Evolutionary conservation across 2,113 vertebrate species (phyloP).

Genomic region (Empidonax alnorum): DNA sequence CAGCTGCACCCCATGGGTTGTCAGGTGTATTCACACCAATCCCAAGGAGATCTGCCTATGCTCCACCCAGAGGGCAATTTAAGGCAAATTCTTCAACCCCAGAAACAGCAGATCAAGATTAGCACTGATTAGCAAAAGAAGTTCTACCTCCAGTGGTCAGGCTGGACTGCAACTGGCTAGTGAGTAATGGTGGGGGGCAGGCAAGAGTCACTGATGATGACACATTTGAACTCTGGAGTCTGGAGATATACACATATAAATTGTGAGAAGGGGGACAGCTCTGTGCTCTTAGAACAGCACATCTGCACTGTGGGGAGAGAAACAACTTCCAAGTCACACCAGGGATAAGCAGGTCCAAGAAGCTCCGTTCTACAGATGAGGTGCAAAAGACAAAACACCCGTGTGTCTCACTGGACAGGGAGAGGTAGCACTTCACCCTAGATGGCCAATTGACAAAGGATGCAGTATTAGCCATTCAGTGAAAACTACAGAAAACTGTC

Average conservation of each 20-base stretch:
- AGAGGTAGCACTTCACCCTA: not conserved
- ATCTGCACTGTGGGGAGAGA: not conserved
- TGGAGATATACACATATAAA: not conserved
- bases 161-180: not conserved
- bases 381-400: not conserved
- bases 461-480: not conserved
- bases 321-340: not conserved
- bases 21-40: not conserved
- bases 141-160: not conserved
- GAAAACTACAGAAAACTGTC: not conserved
- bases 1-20: not conserved
- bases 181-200: not conserved
- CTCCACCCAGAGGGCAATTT: not conserved
- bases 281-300: not conserved
- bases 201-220: not conserved
- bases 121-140: too few species aligned
- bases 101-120: not conserved
- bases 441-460: not conserved
- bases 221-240: not conserved
- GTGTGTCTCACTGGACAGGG: not conserved
- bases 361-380: accelerated
- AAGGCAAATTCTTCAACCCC: not conserved
- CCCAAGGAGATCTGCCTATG: not conserved
- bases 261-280: not conserved
- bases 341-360: accelerated